Conservation (phyloP, 2,797 vertebrate species). For the Spheniscus humboldti region DNA sequence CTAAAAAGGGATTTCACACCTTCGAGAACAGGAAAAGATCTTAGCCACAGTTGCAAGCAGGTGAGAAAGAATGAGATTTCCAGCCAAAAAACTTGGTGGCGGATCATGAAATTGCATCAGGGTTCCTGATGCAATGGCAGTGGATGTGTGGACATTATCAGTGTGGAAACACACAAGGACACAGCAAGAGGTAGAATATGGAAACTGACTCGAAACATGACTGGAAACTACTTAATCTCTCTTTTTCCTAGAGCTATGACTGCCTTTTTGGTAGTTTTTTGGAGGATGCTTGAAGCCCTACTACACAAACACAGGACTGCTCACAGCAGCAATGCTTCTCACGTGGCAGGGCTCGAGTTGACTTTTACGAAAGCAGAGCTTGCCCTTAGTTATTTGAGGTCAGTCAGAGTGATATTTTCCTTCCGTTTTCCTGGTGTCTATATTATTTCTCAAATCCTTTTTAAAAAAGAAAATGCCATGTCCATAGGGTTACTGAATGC, state of each 20-base stretch:
- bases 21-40: neutral
- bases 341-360: neutral
- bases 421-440: neutral
- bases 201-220: neutral
- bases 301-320: too few species aligned
- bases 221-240: neutral
- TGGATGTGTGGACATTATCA: fast-evolving
- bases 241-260: neutral
- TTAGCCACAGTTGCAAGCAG: neutral
- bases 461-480: neutral
- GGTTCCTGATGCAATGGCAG: neutral
- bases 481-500: too few species aligned
- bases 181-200: fast-evolving
- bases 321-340: neutral
- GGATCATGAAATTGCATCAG: neutral
- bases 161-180: neutral
- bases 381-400: neutral
- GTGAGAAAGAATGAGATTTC: neutral
- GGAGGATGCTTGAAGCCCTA: neutral
- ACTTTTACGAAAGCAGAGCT: neutral
- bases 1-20: neutral
- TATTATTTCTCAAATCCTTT: neutral
- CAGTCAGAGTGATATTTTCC: neutral
- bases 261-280: neutral
- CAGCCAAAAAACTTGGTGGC: neutral